Evolutionary conservation across 2,888 invertebrate species (phyloP).

Genomic region (Arge pagana): DNA sequence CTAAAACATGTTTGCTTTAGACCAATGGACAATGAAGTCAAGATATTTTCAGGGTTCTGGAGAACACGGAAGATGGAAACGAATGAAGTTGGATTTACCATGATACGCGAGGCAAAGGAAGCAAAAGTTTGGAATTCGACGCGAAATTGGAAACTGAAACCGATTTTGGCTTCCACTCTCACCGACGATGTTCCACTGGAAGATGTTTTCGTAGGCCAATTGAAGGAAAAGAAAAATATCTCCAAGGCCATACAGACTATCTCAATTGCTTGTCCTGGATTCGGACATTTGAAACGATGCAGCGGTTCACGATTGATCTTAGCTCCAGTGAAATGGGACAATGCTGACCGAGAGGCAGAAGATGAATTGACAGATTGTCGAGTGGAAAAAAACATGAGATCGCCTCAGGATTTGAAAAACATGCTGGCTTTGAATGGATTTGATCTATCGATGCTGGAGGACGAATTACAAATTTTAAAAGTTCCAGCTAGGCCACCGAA

Average conservation of each 20-base stretch:
- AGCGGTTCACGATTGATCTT: conserved; percentile 66
- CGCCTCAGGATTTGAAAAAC: conserved; percentile 53
- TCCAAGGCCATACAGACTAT: conserved; percentile 69
- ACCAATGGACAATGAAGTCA: conserved; percentile 3
- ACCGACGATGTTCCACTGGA: conserved; percentile 59
- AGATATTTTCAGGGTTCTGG: conserved; percentile 4
- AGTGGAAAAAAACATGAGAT: background rate
- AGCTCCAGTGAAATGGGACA: conserved; percentile 50
- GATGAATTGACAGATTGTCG: conserved; percentile 5
- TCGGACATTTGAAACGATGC: conserved; percentile 77
- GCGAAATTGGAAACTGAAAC: conserved; percentile 40
- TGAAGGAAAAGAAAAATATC: conserved; percentile 66
- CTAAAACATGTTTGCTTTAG: background rate
- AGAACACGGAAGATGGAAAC: too few species aligned
- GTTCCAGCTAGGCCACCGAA: conserved; percentile 70
- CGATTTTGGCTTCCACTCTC: conserved; percentile 65
- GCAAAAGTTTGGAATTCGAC: background rate
- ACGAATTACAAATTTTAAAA: conserved; percentile 60
- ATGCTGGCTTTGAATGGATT: conserved; percentile 58
- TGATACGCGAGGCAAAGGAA: background rate
- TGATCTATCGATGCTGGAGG: conserved; percentile 60
- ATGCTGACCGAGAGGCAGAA: conserved; percentile 18
- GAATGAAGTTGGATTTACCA: background rate
- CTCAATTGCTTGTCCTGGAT: conserved; percentile 64
- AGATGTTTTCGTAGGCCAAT: conserved; percentile 66